Base-by-base conservation (phyloP, 2,888 invertebrate genomes). In the Drosophila diplacantha region DNA sequence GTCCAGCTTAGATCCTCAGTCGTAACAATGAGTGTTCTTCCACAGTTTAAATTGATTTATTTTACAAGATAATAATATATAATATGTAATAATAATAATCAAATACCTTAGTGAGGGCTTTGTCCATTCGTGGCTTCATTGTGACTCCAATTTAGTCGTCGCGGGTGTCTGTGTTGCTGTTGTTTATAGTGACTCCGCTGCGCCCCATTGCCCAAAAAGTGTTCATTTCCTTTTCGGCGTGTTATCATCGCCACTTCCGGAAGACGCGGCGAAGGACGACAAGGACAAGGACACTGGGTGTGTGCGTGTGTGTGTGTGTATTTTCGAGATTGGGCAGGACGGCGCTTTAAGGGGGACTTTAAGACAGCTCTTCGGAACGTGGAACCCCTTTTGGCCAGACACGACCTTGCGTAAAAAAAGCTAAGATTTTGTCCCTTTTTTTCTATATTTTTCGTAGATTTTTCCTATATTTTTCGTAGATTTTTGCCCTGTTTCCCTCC, bases 151-250 rank as follows among this genome's bases (percentile, higher is more conserved):
- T 49, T 50, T 35, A 54, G 51, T 34, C 35, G 37, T 54, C 50
- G 18, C 29, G 9, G 6, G 29, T 14, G 29, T 20, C 29, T 20
- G 29, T 26, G 56, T n/a, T 32, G 32, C 14, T 54, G 26, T 43
- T 66, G 69, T 79, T 68, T 71, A 66, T 68, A 63, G 74, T 61
- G 58, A 58, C 63, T 59, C 52, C 52, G 35, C 31, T 24, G 44
- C 54, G 47, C 49, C 54, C 57, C 76, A 65, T 71, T 74, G 76
- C 62, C 76, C 72, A 74, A 83, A 80, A 82, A 75, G 75, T 72
- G 73, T 83, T 84, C 84, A 83, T 85, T 85, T 85, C 85, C 84
- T 77, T 69, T 81, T 74, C 70, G 77, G 75, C 76, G 74, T 72
- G 76, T 75, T 77, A 77, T 77, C 85, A 85, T 83, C 83, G 77